Evolutionary conservation across 2,888 invertebrate species (phyloP).

Genomic region (Hypselothyrea guttata): DNA sequence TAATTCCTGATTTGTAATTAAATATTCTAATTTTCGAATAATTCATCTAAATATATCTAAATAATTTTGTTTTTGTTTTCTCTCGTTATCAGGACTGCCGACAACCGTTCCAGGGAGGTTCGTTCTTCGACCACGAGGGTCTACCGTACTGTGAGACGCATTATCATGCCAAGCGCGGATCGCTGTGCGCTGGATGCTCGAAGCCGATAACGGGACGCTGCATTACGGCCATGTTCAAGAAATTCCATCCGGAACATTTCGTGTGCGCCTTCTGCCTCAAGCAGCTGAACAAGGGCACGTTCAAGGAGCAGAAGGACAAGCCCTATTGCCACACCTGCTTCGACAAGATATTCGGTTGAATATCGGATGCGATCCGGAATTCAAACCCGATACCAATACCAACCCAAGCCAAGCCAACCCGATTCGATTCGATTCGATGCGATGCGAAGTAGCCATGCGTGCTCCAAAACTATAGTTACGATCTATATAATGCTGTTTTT

Average conservation of each 20-base stretch:
- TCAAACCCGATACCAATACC: constrained; percentile 68
- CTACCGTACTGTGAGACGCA: constrained; percentile 99
- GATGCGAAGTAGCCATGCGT: constrained; percentile 17
- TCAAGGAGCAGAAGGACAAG: constrained; percentile 99
- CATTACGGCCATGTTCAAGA: constrained; percentile 99
- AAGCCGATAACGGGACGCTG: constrained; percentile 98
- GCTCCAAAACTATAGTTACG: constrained; percentile 30
- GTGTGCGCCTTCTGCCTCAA: constrained; percentile 99
- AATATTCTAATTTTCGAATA: too few species aligned
- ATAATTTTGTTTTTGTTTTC: background rate
- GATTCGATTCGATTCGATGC: too few species aligned
- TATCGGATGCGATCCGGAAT: too few species aligned
- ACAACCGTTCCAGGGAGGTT: constrained; percentile 97
- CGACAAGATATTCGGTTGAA: constrained; percentile 97
- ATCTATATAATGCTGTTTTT: constrained; percentile 52
- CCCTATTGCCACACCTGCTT: constrained; percentile 99
- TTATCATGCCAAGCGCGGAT: constrained; percentile 98
- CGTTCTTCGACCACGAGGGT: constrained; percentile 99
- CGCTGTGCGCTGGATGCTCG: constrained; percentile 98
- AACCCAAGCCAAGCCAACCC: background rate
- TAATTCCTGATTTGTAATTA: too few species aligned
- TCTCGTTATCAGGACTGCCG: constrained; percentile 92
- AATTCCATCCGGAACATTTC: constrained; percentile 99
- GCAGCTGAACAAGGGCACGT: constrained; percentile 99
- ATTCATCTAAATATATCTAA: background rate